These are phyloP conservation scores for Papilio dardanus DNA, from an alignment of 1,140 invertebrate genomes.

Conservation along the genomic window DNA sequence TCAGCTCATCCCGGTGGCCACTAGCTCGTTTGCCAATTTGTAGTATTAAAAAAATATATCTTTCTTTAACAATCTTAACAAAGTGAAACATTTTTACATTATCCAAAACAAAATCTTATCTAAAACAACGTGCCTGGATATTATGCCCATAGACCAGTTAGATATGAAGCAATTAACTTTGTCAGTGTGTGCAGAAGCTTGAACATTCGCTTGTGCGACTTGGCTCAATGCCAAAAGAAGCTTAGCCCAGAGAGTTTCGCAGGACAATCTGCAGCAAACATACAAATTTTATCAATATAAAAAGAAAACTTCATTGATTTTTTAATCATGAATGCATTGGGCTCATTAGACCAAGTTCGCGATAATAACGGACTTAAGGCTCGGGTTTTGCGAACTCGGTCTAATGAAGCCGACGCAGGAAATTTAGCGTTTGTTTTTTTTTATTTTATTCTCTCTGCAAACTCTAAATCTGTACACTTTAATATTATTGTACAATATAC, in stretches of 20 bases:
- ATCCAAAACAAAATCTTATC: too few relatives aligned
- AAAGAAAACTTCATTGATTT: background rate
- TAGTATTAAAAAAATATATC: too few relatives aligned
- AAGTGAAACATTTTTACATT: too few relatives aligned
- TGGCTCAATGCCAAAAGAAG: constrained; percentile 11
- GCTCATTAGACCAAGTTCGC: too few relatives aligned
- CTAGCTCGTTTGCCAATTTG: too few relatives aligned
- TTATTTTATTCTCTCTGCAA: too few relatives aligned
- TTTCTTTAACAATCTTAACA: too few relatives aligned
- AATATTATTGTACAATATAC: background rate
- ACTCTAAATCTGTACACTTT: background rate
- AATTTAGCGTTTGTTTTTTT: too few relatives aligned
- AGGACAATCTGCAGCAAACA: constrained; percentile 4
- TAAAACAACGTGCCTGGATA: background rate
- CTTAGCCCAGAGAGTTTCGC: background rate
- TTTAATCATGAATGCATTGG: background rate
- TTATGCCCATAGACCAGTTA: background rate
- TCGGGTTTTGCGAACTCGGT: too few relatives aligned
- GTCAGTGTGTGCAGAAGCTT: background rate
- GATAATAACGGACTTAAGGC: too few relatives aligned
- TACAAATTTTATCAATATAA: constrained; percentile 13
- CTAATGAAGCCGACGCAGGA: too few relatives aligned
- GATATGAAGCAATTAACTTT: background rate
- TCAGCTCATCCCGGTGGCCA: too few relatives aligned
- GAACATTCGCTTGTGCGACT: background rate